Conservation (phyloP, 2,888 invertebrate genomes). For the Hypercompe scribonia region DNA sequence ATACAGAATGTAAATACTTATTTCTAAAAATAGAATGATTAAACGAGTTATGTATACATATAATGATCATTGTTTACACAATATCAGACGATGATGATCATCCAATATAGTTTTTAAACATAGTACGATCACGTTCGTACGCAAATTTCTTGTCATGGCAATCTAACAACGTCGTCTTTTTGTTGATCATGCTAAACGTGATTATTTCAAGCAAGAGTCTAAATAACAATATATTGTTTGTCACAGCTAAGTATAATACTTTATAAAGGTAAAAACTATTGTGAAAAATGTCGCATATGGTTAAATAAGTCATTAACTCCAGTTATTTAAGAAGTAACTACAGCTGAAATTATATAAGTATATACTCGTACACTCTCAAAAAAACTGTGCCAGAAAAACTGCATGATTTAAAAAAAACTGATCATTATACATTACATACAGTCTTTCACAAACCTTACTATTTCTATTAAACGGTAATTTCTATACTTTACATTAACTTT, state of each 20-base stretch:
- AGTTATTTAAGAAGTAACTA: too few species aligned
- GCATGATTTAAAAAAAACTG: too few species aligned
- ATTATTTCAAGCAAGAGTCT: background rate
- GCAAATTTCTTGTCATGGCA: background rate
- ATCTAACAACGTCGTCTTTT: background rate
- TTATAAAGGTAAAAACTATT: background rate
- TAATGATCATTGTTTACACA: too few species aligned
- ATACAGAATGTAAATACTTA: background rate
- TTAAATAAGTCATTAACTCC: too few species aligned
- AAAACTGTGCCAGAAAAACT: too few species aligned
- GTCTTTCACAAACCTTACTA: too few species aligned
- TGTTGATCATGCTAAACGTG: background rate
- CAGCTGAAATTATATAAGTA: too few species aligned
- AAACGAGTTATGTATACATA: slow-evolving; percentile 9
- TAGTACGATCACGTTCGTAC: slow-evolving; percentile 6
- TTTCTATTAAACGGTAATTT: too few species aligned
- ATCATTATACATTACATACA: too few species aligned
- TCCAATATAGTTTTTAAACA: slow-evolving; percentile 12
- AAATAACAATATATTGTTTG: background rate
- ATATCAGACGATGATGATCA: slow-evolving; percentile 21
- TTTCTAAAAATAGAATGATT: background rate
- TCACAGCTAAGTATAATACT: background rate
- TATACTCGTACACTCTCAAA: too few species aligned
- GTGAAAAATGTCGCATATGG: too few species aligned
- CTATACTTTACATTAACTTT: too few species aligned